These are phyloP conservation scores for Melangyna quadrimaculata DNA, from an alignment of 2,888 invertebrate genomes.

Conservation along the genomic window DNA sequence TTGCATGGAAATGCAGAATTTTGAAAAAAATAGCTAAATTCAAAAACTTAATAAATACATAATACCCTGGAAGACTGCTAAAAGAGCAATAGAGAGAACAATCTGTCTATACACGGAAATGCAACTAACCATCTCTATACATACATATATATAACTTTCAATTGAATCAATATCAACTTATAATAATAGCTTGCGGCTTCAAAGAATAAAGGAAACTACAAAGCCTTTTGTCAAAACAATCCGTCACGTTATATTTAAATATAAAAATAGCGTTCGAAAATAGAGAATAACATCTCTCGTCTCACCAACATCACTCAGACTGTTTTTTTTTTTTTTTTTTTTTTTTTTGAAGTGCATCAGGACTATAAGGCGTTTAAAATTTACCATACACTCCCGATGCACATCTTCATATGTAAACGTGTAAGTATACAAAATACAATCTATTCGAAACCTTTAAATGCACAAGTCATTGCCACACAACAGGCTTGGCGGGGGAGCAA, in stretches of 20 bases:
- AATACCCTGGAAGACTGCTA: too few relatives aligned
- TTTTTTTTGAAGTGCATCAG: not conserved
- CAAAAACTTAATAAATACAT: too few relatives aligned
- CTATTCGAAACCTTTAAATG: slow-evolving; percentile 40
- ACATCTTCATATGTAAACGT: not conserved
- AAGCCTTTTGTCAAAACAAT: not conserved
- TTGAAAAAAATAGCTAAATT: too few relatives aligned
- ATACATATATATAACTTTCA: too few relatives aligned
- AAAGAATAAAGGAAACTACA: not conserved
- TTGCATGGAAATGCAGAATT: too few relatives aligned
- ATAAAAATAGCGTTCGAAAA: not conserved
- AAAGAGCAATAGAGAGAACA: too few relatives aligned
- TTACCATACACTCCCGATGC: not conserved
- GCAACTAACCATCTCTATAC: too few relatives aligned
- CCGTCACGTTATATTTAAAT: not conserved
- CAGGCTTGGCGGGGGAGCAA: not conserved
- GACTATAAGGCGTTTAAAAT: not conserved
- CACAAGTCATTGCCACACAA: slow-evolving; percentile 51
- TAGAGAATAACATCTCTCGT: not conserved
- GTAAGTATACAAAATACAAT: slow-evolving; percentile 39
- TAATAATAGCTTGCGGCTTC: not conserved
- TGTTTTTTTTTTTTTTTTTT: too few relatives aligned
- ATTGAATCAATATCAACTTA: too few relatives aligned
- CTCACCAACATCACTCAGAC: not conserved
- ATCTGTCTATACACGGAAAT: too few relatives aligned